Conservation (phyloP, 1,140 invertebrate genomes). For the Temnothorax nylanderi region DNA sequence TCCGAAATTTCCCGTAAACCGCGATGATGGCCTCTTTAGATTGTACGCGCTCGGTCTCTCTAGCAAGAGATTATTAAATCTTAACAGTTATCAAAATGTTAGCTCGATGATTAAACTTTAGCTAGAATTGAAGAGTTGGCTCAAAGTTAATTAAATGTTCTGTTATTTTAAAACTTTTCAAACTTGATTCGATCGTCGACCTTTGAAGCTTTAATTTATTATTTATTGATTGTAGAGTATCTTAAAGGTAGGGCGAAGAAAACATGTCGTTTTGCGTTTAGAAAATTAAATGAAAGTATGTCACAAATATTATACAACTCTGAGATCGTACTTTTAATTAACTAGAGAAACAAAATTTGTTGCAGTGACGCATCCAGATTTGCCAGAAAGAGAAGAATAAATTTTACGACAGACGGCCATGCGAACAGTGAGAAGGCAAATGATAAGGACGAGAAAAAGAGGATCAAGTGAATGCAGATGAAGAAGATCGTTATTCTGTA, state of each 20-base stretch:
- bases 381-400: neutral
- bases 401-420: neutral
- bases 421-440: slow-evolving; percentile 25
- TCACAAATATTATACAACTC: neutral
- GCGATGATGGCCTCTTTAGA: neutral
- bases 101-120: neutral
- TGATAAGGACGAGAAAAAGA: slow-evolving; percentile 23
- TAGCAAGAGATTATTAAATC: neutral
- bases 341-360: slow-evolving; percentile 7
- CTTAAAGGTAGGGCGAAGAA: no score
- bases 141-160: neutral
- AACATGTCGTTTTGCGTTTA: neutral
- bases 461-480: slow-evolving; percentile 5
- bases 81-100: slow-evolving; percentile 7
- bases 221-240: neutral
- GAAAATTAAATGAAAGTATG: neutral
- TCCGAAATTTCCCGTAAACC: neutral
- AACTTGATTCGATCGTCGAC: neutral
- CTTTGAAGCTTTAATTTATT: slow-evolving; percentile 19
- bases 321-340: slow-evolving; percentile 16
- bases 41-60: neutral
- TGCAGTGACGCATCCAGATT: slow-evolving; percentile 16
- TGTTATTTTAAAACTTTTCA: neutral
- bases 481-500: neutral
- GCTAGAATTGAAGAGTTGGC: neutral